A percentile compares a stretch with the other conserved stretches of the same genome.
Conservation (phyloP, 1,140 invertebrate genomes). For the Bombus pyrosoma region DNA sequence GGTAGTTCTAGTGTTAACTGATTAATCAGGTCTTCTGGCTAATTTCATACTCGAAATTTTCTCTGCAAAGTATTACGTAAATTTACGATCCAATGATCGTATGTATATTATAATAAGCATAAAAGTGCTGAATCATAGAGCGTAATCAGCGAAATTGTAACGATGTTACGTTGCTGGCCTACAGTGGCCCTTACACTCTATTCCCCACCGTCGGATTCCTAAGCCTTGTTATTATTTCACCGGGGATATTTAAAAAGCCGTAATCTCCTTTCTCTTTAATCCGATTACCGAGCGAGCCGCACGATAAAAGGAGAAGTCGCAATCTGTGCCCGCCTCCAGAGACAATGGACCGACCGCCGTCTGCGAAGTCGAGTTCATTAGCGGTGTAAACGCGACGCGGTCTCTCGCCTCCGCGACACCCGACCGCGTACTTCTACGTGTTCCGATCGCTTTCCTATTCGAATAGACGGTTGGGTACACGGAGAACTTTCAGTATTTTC, state of each 20-base stretch:
- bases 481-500: neutral
- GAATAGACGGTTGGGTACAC: neutral
- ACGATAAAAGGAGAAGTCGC: constrained; percentile 51
- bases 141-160: neutral
- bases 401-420: neutral
- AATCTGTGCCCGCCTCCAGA: constrained; percentile 41
- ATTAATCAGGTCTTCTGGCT: too few relatives aligned
- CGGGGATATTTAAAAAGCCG: constrained; percentile 52
- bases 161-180: neutral
- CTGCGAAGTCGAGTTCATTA: constrained; percentile 42
- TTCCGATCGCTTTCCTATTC: neutral
- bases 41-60: too few relatives aligned
- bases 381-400: constrained; percentile 10
- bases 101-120: neutral
- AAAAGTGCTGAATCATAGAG: neutral
- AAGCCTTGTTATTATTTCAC: constrained; percentile 55
- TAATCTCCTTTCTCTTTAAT: constrained; percentile 52
- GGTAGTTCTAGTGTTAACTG: too few relatives aligned
- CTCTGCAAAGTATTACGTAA: too few relatives aligned
- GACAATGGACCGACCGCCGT: constrained; percentile 40
- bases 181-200: too few relatives aligned
- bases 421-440: neutral
- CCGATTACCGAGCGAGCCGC: constrained; percentile 39
- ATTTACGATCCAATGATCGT: too few relatives aligned
- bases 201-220: constrained; percentile 7